phyloP scores from a whole-genome alignment of 2,888 invertebrate species.

The Beris chalybata region DNA sequence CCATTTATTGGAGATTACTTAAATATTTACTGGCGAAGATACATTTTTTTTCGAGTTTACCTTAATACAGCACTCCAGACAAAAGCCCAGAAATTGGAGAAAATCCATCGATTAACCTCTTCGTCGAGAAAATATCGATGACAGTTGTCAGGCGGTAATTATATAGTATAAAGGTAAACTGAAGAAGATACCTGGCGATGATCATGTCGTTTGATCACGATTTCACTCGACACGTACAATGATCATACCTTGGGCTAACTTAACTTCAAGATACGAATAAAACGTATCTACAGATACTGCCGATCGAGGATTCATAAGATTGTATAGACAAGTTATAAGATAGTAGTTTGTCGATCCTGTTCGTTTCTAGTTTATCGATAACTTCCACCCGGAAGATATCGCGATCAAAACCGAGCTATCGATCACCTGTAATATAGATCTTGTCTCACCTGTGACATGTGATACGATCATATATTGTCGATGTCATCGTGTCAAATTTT shows the following conservation, averaged over 20 bases:
- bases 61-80: too few relatives aligned
- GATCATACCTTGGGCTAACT: background rate
- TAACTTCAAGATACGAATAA: conserved; percentile 11
- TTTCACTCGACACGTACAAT: conserved; percentile 14
- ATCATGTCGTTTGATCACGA: conserved; percentile 34
- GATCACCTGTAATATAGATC: conserved; percentile 14
- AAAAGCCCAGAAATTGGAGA: conserved; percentile 27
- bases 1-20: too few relatives aligned
- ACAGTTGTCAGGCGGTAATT: conserved; percentile 35
- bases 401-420: too few relatives aligned
- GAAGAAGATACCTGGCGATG: conserved; percentile 23
- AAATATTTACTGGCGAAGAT: too few relatives aligned
- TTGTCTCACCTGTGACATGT: conserved; percentile 1
- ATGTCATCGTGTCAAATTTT: conserved; percentile 15
- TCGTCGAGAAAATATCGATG: conserved; percentile 25
- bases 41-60: too few relatives aligned
- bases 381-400: too few relatives aligned
- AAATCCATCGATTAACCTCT: conserved; percentile 34
- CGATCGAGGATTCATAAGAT: too few relatives aligned
- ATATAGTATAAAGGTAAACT: conserved; percentile 7
- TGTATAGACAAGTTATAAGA: too few relatives aligned
- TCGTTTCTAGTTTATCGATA: too few relatives aligned
- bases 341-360: too few relatives aligned
- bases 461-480: conserved; percentile 1
- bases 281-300: background rate